Percentiles rank a stretch among this genome's conserved stretches.
These are phyloP conservation scores for Andricus grossulariae DNA, from an alignment of 1,140 invertebrate species.

Conservation along the genomic window DNA sequence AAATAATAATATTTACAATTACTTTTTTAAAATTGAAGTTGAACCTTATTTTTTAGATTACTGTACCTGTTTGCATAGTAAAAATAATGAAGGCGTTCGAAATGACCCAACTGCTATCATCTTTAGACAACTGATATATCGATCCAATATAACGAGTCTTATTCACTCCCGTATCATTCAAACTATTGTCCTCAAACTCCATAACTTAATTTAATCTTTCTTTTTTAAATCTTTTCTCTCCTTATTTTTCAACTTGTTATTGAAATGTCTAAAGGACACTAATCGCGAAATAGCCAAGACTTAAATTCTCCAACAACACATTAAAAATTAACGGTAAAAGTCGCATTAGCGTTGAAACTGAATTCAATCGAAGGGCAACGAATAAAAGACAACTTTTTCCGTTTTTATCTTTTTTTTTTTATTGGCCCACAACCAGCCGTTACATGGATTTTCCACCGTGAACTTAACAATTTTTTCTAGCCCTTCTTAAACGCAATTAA, in stretches of 20 bases:
- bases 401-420: constrained; percentile 57
- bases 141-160: constrained; percentile 52
- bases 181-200: constrained; percentile 1
- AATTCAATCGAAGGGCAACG: constrained; percentile 18
- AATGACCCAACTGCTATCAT: constrained; percentile 95
- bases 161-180: constrained; percentile 33
- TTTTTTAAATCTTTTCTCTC: constrained; percentile 11
- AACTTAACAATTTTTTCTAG: constrained; percentile 47
- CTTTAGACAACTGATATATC: constrained; percentile 78
- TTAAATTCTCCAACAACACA: constrained; percentile 55
- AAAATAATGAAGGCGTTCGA: constrained; percentile 97
- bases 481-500: constrained; percentile 35
- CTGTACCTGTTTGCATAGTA: constrained; percentile 96
- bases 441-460: constrained; percentile 65
- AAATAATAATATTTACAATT: background rate
- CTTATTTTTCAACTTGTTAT: constrained; percentile 24
- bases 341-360: constrained; percentile 31
- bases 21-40: background rate
- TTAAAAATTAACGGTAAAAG: constrained; percentile 56
- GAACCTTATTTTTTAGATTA: background rate
- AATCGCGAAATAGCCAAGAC: constrained; percentile 1
- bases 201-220: background rate
- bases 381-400: background rate
- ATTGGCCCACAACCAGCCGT: constrained; percentile 68
- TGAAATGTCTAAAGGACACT: constrained; percentile 20